Evolutionary conservation across 2,113 vertebrate genomes (phyloP).

Genomic region (Apteryx mantelli): DNA sequence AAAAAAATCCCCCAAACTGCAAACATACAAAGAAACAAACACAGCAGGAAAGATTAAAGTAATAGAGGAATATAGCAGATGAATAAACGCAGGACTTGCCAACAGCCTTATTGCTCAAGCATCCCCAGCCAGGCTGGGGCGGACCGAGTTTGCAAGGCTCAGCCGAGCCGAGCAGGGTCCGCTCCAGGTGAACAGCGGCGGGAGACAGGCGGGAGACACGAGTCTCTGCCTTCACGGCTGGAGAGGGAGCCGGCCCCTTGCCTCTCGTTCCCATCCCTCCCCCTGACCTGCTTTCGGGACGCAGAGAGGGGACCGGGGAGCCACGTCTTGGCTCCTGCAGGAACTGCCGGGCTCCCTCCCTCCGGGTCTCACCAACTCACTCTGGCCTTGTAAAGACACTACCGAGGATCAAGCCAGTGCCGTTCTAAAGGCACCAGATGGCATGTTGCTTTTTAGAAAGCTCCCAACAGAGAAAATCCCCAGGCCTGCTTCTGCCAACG

Average conservation of each 20-base stretch:
- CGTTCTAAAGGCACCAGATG: too few relatives aligned
- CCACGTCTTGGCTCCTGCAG: too few relatives aligned
- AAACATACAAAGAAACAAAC: background rate
- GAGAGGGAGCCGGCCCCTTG: too few relatives aligned
- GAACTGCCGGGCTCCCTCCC: too few relatives aligned
- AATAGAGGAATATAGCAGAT: background rate
- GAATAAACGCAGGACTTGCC: background rate
- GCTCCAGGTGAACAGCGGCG: background rate
- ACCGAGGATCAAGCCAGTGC: too few relatives aligned
- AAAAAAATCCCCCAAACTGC: background rate
- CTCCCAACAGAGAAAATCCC: background rate
- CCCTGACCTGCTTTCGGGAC: too few relatives aligned
- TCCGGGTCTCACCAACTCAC: too few relatives aligned
- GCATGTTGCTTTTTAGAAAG: background rate
- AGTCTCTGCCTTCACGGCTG: too few relatives aligned
- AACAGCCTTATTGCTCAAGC: background rate
- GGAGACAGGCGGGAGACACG: too few relatives aligned
- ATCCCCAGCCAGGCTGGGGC: fast-evolving
- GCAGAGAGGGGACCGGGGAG: too few relatives aligned
- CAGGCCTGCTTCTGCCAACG: background rate
- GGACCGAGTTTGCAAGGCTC: background rate
- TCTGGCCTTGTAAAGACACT: too few relatives aligned
- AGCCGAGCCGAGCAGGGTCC: background rate
- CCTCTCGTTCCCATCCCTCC: too few relatives aligned
- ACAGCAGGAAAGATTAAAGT: background rate